These are phyloP conservation scores for Leucophenga montana DNA, from an alignment of 2,888 invertebrate species.

Conservation along the genomic window DNA sequence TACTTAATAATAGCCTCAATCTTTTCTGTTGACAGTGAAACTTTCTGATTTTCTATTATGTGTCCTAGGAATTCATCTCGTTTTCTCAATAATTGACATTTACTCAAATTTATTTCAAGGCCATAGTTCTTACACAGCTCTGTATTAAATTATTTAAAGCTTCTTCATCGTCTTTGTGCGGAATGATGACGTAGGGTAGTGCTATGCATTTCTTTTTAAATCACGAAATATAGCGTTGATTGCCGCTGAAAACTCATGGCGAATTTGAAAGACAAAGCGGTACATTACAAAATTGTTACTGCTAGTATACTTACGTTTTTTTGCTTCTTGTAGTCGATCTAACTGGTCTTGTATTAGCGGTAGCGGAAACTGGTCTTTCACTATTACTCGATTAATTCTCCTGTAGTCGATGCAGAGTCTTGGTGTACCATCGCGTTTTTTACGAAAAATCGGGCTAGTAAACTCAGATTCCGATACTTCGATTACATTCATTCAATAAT, in stretches of 20 bases:
- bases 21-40: slow-evolving; percentile 10
- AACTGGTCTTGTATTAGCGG: slow-evolving; percentile 45
- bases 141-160: slow-evolving; percentile 29
- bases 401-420: slow-evolving; percentile 36
- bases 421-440: slow-evolving; percentile 29
- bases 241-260: slow-evolving; percentile 53
- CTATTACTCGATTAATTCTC: slow-evolving; percentile 30
- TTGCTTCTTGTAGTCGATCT: slow-evolving; percentile 38
- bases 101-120: slow-evolving; percentile 39
- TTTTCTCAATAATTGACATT: background rate
- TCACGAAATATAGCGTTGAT: slow-evolving; percentile 48
- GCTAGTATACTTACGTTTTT: slow-evolving; percentile 48
- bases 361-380: slow-evolving; percentile 24
- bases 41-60: background rate
- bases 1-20: slow-evolving; percentile 9
- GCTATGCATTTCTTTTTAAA: slow-evolving; percentile 31
- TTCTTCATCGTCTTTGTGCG: slow-evolving; percentile 35
- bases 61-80: slow-evolving; percentile 33
- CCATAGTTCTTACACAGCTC: slow-evolving; percentile 33
- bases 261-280: slow-evolving; percentile 69
- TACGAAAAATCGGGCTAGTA: slow-evolving; percentile 31
- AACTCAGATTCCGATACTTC: slow-evolving; percentile 41
- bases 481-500: slow-evolving; percentile 34
- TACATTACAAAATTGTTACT: slow-evolving; percentile 54
- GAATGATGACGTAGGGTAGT: slow-evolving; percentile 41